Conservation (phyloP, 2,888 invertebrate genomes). For the Tridacna gigas region DNA sequence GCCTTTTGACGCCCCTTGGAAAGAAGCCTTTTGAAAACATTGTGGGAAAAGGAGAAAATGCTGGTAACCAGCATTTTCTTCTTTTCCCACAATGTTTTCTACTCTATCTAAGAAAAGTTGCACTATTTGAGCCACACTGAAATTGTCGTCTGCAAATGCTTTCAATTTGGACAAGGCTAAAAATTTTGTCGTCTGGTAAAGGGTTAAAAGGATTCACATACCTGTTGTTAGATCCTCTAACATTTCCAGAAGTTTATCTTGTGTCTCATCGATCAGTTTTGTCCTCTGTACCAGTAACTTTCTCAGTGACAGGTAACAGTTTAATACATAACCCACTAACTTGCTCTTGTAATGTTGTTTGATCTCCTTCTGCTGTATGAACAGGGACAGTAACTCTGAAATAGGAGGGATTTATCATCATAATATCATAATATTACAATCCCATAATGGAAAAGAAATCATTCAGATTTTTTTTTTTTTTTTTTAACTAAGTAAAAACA, state of each 20-base stretch:
- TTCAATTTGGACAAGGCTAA: too few relatives aligned
- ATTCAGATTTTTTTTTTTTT: too few relatives aligned
- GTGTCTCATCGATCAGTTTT: slow-evolving; percentile 97
- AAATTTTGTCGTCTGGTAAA: too few relatives aligned
- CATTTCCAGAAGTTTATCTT: slow-evolving; percentile 95
- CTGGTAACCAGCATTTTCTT: too few relatives aligned
- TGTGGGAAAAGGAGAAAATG: background rate
- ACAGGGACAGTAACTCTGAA: slow-evolving; percentile 92
- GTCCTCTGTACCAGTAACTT: slow-evolving; percentile 97
- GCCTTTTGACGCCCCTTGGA: background rate
- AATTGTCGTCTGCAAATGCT: too few relatives aligned
- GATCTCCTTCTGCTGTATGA: slow-evolving; percentile 94
- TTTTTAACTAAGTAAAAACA: too few relatives aligned
- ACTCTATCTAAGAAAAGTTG: background rate
- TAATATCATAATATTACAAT: too few relatives aligned
- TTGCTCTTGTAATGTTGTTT: slow-evolving; percentile 95
- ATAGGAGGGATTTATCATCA: slow-evolving; percentile 19
- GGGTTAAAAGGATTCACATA: slow-evolving; percentile 79
- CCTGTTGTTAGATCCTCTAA: slow-evolving; percentile 98
- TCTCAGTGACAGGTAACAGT: slow-evolving; percentile 96
- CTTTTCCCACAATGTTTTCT: too few relatives aligned
- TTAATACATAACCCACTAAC: slow-evolving; percentile 94
- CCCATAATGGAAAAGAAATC: too few relatives aligned
- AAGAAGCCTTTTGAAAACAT: background rate
- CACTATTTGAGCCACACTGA: background rate